These are phyloP conservation scores for Phalloptychus januarius DNA, from an alignment of 2,797 vertebrate genomes.

Conservation along the genomic window DNA sequence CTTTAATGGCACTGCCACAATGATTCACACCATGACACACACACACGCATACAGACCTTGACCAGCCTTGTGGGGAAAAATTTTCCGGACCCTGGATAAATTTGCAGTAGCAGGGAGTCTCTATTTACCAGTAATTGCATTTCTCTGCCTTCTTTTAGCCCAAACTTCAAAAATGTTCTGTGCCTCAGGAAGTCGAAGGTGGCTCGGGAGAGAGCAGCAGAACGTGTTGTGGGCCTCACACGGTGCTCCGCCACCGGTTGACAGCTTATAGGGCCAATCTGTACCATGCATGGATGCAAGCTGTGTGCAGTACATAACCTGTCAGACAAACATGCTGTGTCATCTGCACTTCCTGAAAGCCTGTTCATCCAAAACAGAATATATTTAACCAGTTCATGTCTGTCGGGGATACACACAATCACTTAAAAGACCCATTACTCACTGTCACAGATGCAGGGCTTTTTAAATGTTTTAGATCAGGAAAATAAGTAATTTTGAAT, in stretches of 20 bases:
- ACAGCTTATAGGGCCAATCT: conserved; percentile 69
- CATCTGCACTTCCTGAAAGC: conserved; percentile 39
- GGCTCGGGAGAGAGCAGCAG: conserved; percentile 59
- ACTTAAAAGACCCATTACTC: conserved; percentile 50
- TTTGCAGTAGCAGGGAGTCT: conserved; percentile 79
- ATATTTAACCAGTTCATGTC: conserved; percentile 16
- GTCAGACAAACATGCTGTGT: conserved; percentile 49
- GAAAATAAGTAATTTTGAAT: not conserved
- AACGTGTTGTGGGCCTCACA: conserved; percentile 64
- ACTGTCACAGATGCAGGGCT: conserved; percentile 16
- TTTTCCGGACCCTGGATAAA: conserved; percentile 71
- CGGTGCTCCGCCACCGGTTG: conserved; percentile 50
- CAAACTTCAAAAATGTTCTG: conserved; percentile 62
- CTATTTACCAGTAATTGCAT: conserved; percentile 83
- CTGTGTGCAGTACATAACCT: conserved; percentile 46
- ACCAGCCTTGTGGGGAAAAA: conserved; percentile 71
- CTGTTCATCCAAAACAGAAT: conserved; percentile 25
- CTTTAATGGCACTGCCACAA: conserved; percentile 74
- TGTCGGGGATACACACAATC: conserved; percentile 9
- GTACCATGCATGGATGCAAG: conserved; percentile 54
- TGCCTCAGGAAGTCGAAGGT: conserved; percentile 71
- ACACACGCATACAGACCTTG: conserved; percentile 32
- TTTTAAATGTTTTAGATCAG: not conserved
- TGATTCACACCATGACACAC: conserved; percentile 65
- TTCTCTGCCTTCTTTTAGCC: conserved; percentile 72